Evolutionary conservation across 2,888 invertebrate genomes (phyloP).

Genomic region (Dusona sp.): DNA sequence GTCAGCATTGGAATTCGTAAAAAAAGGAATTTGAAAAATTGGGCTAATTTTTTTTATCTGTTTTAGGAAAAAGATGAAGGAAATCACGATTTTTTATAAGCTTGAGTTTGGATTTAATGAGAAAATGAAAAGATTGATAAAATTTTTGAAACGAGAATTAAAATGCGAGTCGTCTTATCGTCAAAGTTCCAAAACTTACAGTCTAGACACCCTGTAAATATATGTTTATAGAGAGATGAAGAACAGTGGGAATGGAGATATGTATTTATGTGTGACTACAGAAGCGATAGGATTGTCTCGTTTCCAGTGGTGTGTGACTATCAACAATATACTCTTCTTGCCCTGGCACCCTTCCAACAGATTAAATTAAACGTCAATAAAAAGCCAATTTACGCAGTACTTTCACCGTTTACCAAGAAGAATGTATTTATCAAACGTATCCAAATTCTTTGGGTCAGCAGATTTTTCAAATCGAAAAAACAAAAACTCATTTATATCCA

Average conservation of each 20-base stretch:
- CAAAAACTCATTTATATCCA: neutral
- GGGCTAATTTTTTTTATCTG: neutral
- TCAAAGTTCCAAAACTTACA: neutral
- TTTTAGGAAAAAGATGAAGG: no score
- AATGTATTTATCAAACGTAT: neutral
- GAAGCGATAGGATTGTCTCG: slow-evolving; percentile 67
- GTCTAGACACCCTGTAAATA: slow-evolving; percentile 12
- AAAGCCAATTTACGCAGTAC: slow-evolving; percentile 24
- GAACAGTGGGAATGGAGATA: slow-evolving; percentile 4
- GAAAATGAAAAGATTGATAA: neutral
- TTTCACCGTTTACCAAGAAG: slow-evolving; percentile 19
- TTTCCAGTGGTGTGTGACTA: slow-evolving; percentile 65
- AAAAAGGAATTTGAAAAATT: neutral
- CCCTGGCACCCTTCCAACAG: slow-evolving; percentile 62
- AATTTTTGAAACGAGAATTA: neutral
- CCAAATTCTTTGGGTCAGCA: neutral
- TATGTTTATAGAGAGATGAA: slow-evolving; percentile 29
- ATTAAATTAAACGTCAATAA: slow-evolving; percentile 61
- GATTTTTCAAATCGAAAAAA: neutral
- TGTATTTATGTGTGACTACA: slow-evolving; percentile 52
- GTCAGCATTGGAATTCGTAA: neutral
- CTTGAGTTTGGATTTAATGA: neutral
- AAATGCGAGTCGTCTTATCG: neutral
- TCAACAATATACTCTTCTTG: slow-evolving; percentile 47
- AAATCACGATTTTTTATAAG: neutral